Evolutionary conservation across 2,888 invertebrate species (phyloP).

Genomic region (Patella caerulea): DNA sequence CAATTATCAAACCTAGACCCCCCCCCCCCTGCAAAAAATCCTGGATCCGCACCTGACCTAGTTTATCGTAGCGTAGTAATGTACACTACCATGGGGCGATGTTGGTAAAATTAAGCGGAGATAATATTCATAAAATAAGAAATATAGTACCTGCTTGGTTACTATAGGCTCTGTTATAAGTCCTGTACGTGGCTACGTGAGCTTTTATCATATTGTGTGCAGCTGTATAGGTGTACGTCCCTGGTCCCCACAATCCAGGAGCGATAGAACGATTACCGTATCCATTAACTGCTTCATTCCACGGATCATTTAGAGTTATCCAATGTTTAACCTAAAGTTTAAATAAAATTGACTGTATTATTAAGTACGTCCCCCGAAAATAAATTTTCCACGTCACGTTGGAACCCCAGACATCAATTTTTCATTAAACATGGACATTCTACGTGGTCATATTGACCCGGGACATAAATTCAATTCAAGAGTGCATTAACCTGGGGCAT

Average conservation of each 20-base stretch:
- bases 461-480: too few relatives aligned
- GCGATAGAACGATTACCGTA: conserved; percentile 32
- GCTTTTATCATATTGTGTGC: neutral
- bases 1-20: too few relatives aligned
- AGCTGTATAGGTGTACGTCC: neutral
- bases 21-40: too few relatives aligned
- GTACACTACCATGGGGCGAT: neutral
- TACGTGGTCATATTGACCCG: too few relatives aligned
- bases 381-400: neutral
- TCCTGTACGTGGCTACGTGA: neutral
- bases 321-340: neutral
- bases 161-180: neutral
- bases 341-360: neutral
- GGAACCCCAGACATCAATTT: too few relatives aligned
- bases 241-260: neutral
- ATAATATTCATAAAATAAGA: too few relatives aligned
- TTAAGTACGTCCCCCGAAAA: neutral
- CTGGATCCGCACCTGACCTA: too few relatives aligned
- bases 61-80: too few relatives aligned
- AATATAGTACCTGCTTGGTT: neutral
- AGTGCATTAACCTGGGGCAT: too few relatives aligned
- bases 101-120: neutral
- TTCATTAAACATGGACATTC: too few relatives aligned
- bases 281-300: conserved; percentile 28
- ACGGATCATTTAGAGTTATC: neutral